phyloP scores from a whole-genome alignment of 2,113 vertebrate genomes.

The Megaceryle maxima region DNA sequence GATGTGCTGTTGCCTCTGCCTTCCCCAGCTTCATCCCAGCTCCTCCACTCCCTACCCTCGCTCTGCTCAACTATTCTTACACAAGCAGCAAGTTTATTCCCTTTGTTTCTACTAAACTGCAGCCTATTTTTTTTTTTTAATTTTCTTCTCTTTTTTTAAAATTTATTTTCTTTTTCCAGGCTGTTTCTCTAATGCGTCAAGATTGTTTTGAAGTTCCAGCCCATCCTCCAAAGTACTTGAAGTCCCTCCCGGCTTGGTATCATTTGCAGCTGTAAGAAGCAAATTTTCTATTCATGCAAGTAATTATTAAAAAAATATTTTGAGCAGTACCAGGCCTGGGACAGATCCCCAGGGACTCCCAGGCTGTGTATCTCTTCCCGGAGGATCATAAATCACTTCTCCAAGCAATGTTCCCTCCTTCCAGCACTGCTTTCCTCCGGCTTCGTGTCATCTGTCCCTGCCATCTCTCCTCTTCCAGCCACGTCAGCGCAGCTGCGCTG shows the following conservation, averaged over 20 bases:
- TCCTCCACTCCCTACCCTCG: not conserved
- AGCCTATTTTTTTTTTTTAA: not conserved
- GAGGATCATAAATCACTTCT: not conserved
- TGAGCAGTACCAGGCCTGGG: constrained; percentile 51
- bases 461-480: not conserved
- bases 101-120: constrained; percentile 40
- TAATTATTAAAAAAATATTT: constrained; percentile 65
- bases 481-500: not conserved
- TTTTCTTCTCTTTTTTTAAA: not conserved
- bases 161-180: not conserved
- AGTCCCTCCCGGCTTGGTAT: constrained; percentile 37
- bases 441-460: not conserved
- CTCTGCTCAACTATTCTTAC: not conserved
- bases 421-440: not conserved
- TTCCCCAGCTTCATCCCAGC: not conserved
- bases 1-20: not conserved
- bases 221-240: constrained; percentile 18
- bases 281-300: constrained; percentile 53
- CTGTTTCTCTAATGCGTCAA: not conserved
- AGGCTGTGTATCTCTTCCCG: not conserved
- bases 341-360: constrained; percentile 11
- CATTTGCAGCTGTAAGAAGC: constrained; percentile 55
- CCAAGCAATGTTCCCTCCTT: not conserved
- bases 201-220: constrained; percentile 49
- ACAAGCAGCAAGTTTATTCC: constrained; percentile 20